These are phyloP conservation scores for Silurus aristotelis DNA, from an alignment of 2,797 vertebrate species.

Conservation along the genomic window DNA sequence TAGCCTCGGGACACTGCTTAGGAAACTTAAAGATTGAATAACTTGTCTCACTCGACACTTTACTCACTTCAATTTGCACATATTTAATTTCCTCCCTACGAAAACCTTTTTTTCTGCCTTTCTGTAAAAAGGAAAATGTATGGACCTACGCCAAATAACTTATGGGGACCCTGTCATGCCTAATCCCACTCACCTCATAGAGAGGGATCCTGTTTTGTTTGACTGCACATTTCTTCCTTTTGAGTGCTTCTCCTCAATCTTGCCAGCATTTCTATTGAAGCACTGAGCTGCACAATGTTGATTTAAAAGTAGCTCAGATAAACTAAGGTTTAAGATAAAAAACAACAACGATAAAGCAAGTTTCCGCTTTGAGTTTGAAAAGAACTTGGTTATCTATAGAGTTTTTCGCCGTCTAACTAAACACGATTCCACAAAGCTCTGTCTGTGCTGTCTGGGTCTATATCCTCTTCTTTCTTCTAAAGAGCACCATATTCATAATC, in stretches of 20 bases:
- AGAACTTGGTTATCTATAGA: conserved; percentile 54
- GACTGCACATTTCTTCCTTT: conserved; percentile 35
- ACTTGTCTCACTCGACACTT: conserved; percentile 4
- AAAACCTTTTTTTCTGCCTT: background rate
- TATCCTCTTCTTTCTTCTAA: conserved; percentile 57
- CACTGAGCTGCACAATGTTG: conserved; percentile 37
- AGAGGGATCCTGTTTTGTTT: conserved; percentile 59
- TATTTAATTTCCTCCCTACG: conserved; percentile 3
- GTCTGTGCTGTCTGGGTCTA: conserved; percentile 42
- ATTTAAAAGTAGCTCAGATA: conserved; percentile 55
- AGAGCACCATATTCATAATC: conserved; percentile 58
- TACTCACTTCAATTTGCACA: conserved; percentile 24
- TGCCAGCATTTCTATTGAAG: conserved; percentile 60
- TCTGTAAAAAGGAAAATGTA: conserved; percentile 18
- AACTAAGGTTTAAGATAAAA: conserved; percentile 50
- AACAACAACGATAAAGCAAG: conserved; percentile 35
- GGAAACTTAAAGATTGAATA: conserved; percentile 25
- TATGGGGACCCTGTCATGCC: conserved; percentile 61
- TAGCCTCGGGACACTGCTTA: conserved; percentile 2
- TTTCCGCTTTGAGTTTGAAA: conserved; percentile 64
- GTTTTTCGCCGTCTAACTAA: conserved; percentile 62
- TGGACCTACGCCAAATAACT: conserved; percentile 58
- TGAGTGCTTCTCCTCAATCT: conserved; percentile 27
- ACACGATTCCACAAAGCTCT: conserved; percentile 51
- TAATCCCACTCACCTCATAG: conserved; percentile 68